A percentile compares a stretch with the other conserved stretches of the same genome.
These are phyloP conservation scores for Picus viridis DNA, from an alignment of 2,797 vertebrate species.

Conservation along the genomic window DNA sequence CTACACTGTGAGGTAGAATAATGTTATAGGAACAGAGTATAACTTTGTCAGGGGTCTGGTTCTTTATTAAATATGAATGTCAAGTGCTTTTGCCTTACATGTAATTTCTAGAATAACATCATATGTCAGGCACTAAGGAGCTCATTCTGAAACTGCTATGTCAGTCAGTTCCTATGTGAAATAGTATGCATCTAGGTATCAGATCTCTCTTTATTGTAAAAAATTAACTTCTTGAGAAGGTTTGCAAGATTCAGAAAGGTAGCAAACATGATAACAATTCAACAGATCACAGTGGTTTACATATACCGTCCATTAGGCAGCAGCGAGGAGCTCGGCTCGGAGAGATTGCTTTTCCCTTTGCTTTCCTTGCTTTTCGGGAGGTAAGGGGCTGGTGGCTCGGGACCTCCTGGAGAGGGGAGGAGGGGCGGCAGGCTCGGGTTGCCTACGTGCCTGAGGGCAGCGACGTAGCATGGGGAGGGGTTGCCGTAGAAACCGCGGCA, in stretches of 20 bases:
- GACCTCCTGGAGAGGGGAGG: too few species aligned
- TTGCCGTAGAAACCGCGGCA: too few species aligned
- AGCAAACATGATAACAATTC: background rate
- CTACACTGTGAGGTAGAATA: background rate
- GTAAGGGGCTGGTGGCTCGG: too few species aligned
- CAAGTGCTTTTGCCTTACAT: background rate
- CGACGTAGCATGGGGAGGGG: too few species aligned
- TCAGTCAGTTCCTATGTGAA: background rate
- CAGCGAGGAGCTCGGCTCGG: too few species aligned
- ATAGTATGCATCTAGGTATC: background rate
- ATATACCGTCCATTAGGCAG: accelerated
- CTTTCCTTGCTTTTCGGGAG: too few species aligned
- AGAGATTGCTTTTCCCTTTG: too few species aligned
- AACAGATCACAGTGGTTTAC: background rate
- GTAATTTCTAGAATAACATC: background rate
- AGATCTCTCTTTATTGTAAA: background rate
- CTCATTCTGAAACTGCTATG: background rate
- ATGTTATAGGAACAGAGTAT: background rate
- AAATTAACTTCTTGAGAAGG: background rate
- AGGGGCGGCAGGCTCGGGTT: too few species aligned
- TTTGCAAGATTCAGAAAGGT: background rate
- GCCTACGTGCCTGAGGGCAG: too few species aligned
- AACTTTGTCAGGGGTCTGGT: background rate
- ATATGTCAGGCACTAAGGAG: background rate
- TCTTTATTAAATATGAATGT: background rate